phyloP scores from a whole-genome alignment of 37 sponge, comb jelly and placozoan species.

The Cliona cf. orientalis region DNA sequence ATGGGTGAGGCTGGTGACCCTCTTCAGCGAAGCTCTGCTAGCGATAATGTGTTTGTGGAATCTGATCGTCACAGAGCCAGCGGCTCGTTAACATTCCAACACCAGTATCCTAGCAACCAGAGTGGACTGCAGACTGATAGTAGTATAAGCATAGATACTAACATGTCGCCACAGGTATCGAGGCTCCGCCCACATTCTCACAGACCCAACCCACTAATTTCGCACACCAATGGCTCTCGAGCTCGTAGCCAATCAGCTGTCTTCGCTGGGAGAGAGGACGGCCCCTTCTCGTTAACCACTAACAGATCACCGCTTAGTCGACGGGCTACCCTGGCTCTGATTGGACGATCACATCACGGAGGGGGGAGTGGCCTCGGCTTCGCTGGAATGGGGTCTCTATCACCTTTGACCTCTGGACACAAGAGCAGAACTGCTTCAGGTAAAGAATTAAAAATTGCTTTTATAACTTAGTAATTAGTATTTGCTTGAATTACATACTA shows the following conservation, averaged over 20 bases:
- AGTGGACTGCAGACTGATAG: too few species aligned
- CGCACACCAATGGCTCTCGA: not conserved
- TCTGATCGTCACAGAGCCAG: too few species aligned
- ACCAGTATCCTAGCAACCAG: not conserved
- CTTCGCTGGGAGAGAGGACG: not conserved
- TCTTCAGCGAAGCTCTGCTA: not conserved
- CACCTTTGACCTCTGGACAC: constrained; percentile 1
- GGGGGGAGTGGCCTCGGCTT: too few species aligned
- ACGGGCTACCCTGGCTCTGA: not conserved
- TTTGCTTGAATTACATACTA: not conserved
- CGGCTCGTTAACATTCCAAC: not conserved
- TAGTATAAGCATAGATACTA: not conserved
- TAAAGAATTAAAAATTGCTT: too few species aligned
- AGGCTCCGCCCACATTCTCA: not conserved
- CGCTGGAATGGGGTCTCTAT: not conserved
- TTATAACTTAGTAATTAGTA: too few species aligned
- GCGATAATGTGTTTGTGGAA: constrained; percentile 3
- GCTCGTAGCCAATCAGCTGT: constrained; percentile 21
- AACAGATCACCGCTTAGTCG: not conserved
- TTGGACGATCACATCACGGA: too few species aligned
- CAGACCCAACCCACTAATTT: constrained; percentile 19
- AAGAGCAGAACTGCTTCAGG: constrained; percentile 30
- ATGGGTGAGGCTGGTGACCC: not conserved
- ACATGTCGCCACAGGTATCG: not conserved
- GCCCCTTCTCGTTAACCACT: not conserved